These are phyloP conservation scores for Philopedon plagiatum DNA, from an alignment of 2,888 invertebrate species.

Conservation along the genomic window DNA sequence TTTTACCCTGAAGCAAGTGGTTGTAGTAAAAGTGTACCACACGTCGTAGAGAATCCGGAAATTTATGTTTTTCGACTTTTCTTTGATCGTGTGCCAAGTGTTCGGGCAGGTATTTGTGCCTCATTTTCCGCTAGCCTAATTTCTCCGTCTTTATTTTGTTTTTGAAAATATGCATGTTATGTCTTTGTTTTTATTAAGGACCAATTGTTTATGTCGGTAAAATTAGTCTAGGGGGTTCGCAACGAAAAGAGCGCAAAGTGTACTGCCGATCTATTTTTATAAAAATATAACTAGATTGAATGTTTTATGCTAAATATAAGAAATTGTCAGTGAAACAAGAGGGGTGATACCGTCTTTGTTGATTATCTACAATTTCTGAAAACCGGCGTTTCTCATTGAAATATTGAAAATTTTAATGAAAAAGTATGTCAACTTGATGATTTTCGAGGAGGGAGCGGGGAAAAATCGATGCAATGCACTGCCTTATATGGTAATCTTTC, in stretches of 20 bases:
- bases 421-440: slow-evolving; percentile 60
- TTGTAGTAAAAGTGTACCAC: slow-evolving; percentile 53
- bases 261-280: background rate
- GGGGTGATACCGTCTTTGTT: slow-evolving; percentile 16
- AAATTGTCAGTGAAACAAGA: slow-evolving; percentile 11
- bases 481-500: slow-evolving; percentile 86
- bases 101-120: background rate
- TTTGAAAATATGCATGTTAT: slow-evolving; percentile 1
- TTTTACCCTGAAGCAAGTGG: slow-evolving; percentile 57
- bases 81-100: slow-evolving; percentile 20
- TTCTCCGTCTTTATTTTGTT: background rate
- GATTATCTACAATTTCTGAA: slow-evolving; percentile 43
- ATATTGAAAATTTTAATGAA: slow-evolving; percentile 54
- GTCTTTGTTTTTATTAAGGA: background rate
- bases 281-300: background rate
- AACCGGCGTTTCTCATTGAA: slow-evolving; percentile 53
- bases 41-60: background rate
- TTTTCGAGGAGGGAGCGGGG: slow-evolving; percentile 59
- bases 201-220: background rate
- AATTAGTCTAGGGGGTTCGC: background rate
- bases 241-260: background rate
- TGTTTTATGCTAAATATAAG: slow-evolving; percentile 16
- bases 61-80: slow-evolving; percentile 9
- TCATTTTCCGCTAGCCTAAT: background rate
- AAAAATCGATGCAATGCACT: slow-evolving; percentile 76